Base-by-base conservation (phyloP, 2,797 vertebrate genomes). In the Emydoidea blandingii region DNA sequence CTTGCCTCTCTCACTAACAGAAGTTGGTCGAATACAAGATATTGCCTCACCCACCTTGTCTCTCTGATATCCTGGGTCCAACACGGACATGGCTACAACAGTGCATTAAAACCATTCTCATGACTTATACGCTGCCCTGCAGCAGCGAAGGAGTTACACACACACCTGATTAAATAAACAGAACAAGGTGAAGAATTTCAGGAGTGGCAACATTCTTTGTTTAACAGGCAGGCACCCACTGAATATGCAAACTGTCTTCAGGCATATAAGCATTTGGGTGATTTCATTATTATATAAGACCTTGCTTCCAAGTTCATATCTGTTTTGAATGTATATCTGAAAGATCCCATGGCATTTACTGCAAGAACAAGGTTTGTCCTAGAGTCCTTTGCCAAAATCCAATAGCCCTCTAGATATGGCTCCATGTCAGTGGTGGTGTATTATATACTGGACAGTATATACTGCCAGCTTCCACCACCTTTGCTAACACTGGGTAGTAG, bases 251-350 rank as follows among this genome's bases (percentile, higher is more conserved):
- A 91, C 81, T 86, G 86, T 72, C n/a, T 41, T 37, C 68, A 72
- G 68, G 5, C 9, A 37, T 89, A 91, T 94, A 89, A 91, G 81
- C 34, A 91, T 91, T 95, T 79, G 93, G 74, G 86, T 95, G 74
- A 59, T 72, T 68, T 68, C n/a, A 21, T 68, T 68, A 68, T 37
- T 68, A 68, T 37, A 68, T 19, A 68, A 68, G n/a, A 68, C 19
- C 19, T 68, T 23, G 65, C 19, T 68, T 37, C n/a, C 65, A 11
- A 37, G n/a, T 68, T 68, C 65, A 37, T 68, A 37, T 68, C 9
- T 21, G n/a, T 9, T 68, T 68, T 68, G n/a, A 19, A 37, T 5
- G 9, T 68, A 37, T 21, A 37, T 37, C 19, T 11, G 37, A 37
- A 37, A 68, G 65, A 68, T 37, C n/a, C 65, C 15, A 68, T 18